Percentiles rank a stretch among this genome's conserved stretches.
phyloP scores from a whole-genome alignment of 2,797 vertebrate species.

The Lithobates pipiens region DNA sequence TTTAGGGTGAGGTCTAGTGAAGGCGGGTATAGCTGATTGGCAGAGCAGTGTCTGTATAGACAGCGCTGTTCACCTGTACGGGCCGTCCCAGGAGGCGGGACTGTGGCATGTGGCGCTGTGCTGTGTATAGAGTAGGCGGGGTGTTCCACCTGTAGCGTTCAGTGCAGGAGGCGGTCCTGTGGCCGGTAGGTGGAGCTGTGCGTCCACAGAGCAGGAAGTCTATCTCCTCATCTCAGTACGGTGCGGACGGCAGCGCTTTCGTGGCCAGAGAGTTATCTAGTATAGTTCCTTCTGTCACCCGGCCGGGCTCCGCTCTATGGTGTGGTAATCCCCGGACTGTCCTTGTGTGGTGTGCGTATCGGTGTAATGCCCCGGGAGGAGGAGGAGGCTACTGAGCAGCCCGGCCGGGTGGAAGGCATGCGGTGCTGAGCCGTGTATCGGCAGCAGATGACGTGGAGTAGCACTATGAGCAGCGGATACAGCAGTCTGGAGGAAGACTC shows the following conservation, averaged over 20 bases:
- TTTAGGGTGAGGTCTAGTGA: too few species aligned
- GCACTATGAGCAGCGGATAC: conserved; percentile 99
- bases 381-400: conserved; percentile 51
- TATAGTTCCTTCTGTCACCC: conserved; percentile 24
- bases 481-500: conserved; percentile 96
- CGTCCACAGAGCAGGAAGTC: conserved; percentile 29
- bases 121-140: not conserved
- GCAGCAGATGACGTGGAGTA: conserved; percentile 84
- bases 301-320: conserved; percentile 52
- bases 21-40: too few species aligned
- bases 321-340: not conserved
- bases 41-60: too few species aligned
- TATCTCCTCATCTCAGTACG: not conserved
- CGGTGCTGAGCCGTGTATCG: conserved; percentile 35
- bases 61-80: too few species aligned
- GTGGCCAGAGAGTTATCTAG: not conserved
- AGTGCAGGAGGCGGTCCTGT: not conserved
- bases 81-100: too few species aligned
- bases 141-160: conserved; percentile 2
- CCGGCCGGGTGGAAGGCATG: conserved; percentile 59
- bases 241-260: not conserved
- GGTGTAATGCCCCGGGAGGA: not conserved
- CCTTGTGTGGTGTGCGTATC: too few species aligned
- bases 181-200: not conserved
- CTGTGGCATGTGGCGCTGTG: too few species aligned